Percentiles rank a stretch among this genome's conserved stretches.
Conservation (phyloP, 2,888 invertebrate genomes). For the Galerucella pusilla region DNA sequence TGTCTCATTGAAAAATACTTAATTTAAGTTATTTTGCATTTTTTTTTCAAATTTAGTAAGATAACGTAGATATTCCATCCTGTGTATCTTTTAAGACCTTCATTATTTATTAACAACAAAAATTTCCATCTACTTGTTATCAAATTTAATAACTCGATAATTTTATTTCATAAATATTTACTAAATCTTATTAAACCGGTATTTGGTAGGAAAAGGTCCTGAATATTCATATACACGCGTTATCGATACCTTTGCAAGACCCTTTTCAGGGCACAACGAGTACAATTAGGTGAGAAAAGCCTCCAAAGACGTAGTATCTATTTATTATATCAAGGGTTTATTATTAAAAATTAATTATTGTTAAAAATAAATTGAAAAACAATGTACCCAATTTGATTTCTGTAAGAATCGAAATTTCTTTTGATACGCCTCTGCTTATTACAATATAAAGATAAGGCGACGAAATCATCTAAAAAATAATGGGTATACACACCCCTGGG, state of each 20-base stretch:
- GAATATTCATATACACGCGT: conserved; percentile 43
- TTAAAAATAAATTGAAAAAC: too few species aligned
- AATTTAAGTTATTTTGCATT: too few species aligned
- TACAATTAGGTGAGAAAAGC: conserved; percentile 22
- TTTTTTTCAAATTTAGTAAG: too few species aligned
- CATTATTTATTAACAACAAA: background rate
- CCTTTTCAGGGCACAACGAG: conserved; percentile 20
- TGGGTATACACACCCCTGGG: conserved; percentile 36
- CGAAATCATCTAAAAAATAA: conserved; percentile 34
- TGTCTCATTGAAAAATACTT: too few species aligned
- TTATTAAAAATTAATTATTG: too few species aligned
- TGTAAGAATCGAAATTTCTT: conserved; percentile 17
- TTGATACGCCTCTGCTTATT: conserved; percentile 24
- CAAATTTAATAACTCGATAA: conserved; percentile 36
- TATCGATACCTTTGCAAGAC: conserved; percentile 14
- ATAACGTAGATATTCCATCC: too few species aligned
- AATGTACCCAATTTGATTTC: too few species aligned
- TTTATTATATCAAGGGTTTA: too few species aligned
- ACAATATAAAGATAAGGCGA: conserved; percentile 30
- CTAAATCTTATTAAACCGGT: conserved; percentile 26
- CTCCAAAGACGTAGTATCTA: conserved; percentile 17
- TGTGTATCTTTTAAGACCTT: too few species aligned
- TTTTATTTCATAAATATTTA: conserved; percentile 39
- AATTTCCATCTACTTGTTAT: conserved; percentile 30
- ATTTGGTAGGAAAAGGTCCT: conserved; percentile 17